Evolutionary conservation across 1,140 invertebrate species (phyloP).

Genomic region (Apis dorsata): DNA sequence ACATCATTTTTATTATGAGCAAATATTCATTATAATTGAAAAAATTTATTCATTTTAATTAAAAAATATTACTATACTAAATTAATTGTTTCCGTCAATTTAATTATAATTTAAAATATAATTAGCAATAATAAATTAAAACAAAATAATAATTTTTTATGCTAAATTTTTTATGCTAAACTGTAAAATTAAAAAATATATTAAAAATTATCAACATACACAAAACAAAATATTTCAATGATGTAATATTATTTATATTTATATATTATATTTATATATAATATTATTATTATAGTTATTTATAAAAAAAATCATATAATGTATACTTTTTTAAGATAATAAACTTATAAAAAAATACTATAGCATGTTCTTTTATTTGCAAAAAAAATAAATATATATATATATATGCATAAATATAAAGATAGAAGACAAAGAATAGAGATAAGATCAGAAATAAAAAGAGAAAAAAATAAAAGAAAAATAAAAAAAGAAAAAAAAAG

Average conservation of each 20-base stretch:
- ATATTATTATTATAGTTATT: too few relatives aligned
- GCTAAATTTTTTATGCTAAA: too few relatives aligned
- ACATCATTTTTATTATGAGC: too few relatives aligned
- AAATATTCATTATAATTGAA: too few relatives aligned
- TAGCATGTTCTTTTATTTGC: background rate
- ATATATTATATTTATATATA: too few relatives aligned
- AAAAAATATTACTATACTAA: too few relatives aligned
- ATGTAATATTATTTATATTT: background rate
- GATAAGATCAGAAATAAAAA: too few relatives aligned
- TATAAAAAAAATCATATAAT: background rate
- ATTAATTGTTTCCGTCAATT: background rate
- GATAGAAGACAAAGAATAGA: background rate
- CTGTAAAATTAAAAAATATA: too few relatives aligned
- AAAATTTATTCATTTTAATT: too few relatives aligned
- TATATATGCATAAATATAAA: background rate
- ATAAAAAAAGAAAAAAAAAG: background rate
- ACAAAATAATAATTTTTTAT: background rate
- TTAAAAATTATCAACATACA: too few relatives aligned
- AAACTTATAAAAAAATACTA: background rate
- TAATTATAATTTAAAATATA: background rate
- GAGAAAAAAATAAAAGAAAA: background rate
- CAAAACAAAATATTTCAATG: background rate
- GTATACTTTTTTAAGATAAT: background rate
- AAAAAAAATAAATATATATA: background rate
- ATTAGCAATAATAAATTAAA: background rate